These are phyloP conservation scores for Crocodylus rhombifer DNA, from an alignment of 2,797 vertebrate genomes.

Conservation along the genomic window DNA sequence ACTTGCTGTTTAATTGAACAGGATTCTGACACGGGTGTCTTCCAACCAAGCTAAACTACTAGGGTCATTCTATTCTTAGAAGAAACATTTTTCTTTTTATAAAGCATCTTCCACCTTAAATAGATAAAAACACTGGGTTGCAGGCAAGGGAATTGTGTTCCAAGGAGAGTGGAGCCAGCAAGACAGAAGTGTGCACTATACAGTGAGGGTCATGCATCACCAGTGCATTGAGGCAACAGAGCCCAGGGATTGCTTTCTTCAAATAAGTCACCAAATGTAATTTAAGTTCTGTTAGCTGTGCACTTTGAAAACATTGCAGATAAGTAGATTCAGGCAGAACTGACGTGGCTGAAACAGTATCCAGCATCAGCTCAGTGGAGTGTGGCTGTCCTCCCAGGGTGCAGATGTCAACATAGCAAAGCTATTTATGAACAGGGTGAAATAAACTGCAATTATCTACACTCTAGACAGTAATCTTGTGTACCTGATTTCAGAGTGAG, in stretches of 20 bases:
- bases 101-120: neutral
- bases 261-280: neutral
- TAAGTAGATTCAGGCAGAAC: constrained; percentile 38
- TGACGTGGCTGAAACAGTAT: constrained; percentile 27
- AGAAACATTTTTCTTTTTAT: neutral
- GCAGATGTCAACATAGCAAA: constrained; percentile 31
- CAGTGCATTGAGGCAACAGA: neutral
- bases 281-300: constrained; percentile 31
- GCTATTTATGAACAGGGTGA: constrained; percentile 23
- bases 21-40: neutral
- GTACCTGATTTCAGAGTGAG: constrained; percentile 43
- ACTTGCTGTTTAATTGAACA: neutral
- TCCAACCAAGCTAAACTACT: neutral
- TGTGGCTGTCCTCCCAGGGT: constrained; percentile 31
- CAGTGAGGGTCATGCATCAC: neutral
- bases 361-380: constrained; percentile 13
- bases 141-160: neutral
- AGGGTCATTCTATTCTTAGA: neutral
- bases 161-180: neutral
- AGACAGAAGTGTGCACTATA: neutral
- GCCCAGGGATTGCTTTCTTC: neutral
- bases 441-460: constrained; percentile 46
- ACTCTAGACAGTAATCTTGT: constrained; percentile 53
- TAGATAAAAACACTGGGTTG: neutral
- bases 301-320: constrained; percentile 11